Evolutionary conservation across 2,113 vertebrate genomes (phyloP), one percentile per base, ranked within the genome.

Genomic region (Telmatochromis sp.): DNA sequence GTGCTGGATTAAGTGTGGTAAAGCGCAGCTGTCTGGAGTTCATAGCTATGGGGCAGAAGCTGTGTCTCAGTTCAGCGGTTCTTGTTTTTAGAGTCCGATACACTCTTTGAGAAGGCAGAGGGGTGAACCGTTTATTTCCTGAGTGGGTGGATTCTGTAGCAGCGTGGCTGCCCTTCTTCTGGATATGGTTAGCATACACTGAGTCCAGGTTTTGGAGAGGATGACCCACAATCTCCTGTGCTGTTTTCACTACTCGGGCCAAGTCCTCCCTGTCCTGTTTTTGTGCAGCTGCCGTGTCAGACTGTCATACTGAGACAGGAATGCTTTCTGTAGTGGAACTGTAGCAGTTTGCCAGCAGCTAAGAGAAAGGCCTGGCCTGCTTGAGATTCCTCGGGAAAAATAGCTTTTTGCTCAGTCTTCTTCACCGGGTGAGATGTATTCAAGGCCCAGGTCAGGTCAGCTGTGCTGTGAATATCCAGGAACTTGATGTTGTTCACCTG

Each of bases 1-100:
- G 57, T 58, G 5, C 1, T 58, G 26, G 0, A 58, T 28, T 28
- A 58, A 3, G 0, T 19, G 57, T 33, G 1, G 5, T 33, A 7
- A 63, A 33, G 0, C 4, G 4, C 58, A 63, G 6, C 2, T 63
- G 58, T 33, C 58, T 33, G 17, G 58, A 7, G 17, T 63, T 63
- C 9, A 33, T 63, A 19, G 28, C 28, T 35, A 35, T 33, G 31
- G 6, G 28, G 28, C 19, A 33, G 28, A 7, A 63, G 58, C 58
- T 11, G 58, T 63, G 6, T 11, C 17, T 63, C 58, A 63, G 31
- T 63, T 33, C 31, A 63, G 58, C 4, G 6, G 31, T 63, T 33
- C 31, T 63, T 63, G 58, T 35, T 63, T 63, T 63, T 65, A n/a
- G 31, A 65, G 31, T n/a, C 28, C 31, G 33, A 2, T n/a, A 35